Evolutionary conservation across 1,140 invertebrate species (phyloP), one percentile per base, ranked within the genome.

Genomic region (Drosophila sulfurigaster): DNA sequence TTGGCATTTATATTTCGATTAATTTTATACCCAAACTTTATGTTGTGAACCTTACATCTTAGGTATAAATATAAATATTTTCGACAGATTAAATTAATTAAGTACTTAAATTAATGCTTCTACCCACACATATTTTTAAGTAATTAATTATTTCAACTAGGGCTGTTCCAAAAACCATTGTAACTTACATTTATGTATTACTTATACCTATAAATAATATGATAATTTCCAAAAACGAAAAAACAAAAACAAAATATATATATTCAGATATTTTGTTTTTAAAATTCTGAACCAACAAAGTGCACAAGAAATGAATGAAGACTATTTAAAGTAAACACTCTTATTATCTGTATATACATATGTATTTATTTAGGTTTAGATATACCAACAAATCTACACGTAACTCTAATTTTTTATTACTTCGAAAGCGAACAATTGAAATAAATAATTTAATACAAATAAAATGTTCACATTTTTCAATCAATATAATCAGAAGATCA

Each of bases 311-410:
- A 68, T 60, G 71, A 68, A 74, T 20, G 57, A 74, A 74, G 71
- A 74, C 71, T 74, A 48, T 74, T 68, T 62, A 68, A 60, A 60
- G 57, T 74, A 74, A 74, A 68, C 65, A 68, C 64, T 74, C 56
- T 74, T 72, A 65, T 74, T 74, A 68, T 68, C 71, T 74, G 71
- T 74, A 74, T 74, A 73, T 73, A 73, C 63, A 73, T 73, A 73
- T 73, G 56, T 67, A 73, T 73, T 67, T 72, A 60, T 73, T 67
- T 73, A 73, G 63, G 59, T 67, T 67, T 73, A 73, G 63, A 73
- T 73, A 73, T 73, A 73, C 64, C 46, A 67, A 73, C 48, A 73
- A 67, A 73, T 73, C 56, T 73, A 73, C 64, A 73, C 30, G 25
- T 73, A 73, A 67, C 54, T 49, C 70, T 72, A 51, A 72, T 72